Evolutionary conservation across 2,888 invertebrate species (phyloP).

Genomic region (Amiota communis): DNA sequence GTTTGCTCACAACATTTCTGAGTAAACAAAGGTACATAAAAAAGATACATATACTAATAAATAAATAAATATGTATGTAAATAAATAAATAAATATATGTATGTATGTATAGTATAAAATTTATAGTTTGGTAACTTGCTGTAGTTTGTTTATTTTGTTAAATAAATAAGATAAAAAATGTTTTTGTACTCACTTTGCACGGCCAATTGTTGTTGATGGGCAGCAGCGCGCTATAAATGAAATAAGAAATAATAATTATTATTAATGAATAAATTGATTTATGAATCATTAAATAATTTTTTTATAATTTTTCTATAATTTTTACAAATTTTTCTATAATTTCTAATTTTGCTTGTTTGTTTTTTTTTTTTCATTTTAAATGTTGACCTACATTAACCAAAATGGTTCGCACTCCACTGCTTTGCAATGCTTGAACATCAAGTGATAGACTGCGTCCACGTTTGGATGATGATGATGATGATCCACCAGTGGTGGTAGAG

Average conservation of each 20-base stretch:
- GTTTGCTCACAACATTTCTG: no score
- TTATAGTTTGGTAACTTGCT: constrained; percentile 61
- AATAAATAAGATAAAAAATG: neutral
- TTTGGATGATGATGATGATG: constrained; percentile 43
- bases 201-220: constrained; percentile 79
- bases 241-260: constrained; percentile 38
- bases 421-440: constrained; percentile 71
- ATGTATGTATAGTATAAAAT: neutral
- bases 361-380: neutral
- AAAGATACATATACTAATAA: no score
- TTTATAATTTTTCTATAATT: constrained; percentile 7
- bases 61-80: neutral
- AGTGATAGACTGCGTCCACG: constrained; percentile 72
- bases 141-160: constrained; percentile 19
- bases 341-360: no score
- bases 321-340: neutral
- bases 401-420: constrained; percentile 69
- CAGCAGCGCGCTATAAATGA: constrained; percentile 79
- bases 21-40: no score
- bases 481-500: constrained; percentile 46
- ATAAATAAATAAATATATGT: no score
- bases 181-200: constrained; percentile 73
- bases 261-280: constrained; percentile 3
- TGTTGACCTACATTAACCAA: constrained; percentile 59
- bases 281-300: neutral